Evolutionary conservation across 1,140 invertebrate species (phyloP).

Genomic region (Drosophila nannoptera): DNA sequence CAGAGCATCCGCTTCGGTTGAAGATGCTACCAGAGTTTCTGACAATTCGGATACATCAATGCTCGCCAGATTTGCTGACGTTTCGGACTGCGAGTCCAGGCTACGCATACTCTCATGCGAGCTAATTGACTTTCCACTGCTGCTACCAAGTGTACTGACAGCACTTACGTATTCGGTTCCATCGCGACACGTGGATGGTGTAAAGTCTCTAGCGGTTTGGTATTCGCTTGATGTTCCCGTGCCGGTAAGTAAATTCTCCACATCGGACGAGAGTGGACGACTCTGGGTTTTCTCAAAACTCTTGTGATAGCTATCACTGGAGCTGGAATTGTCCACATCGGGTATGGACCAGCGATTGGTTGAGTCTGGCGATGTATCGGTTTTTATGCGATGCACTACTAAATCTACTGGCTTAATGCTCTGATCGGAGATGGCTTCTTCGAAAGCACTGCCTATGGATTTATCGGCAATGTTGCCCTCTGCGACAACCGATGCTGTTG

Average conservation of each 20-base stretch:
- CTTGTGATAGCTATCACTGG: conserved; percentile 92
- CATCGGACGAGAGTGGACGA: conserved; percentile 91
- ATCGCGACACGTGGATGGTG: conserved; percentile 80
- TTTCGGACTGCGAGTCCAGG: conserved; percentile 92
- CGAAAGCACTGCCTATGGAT: conserved; percentile 55
- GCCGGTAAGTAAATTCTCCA: conserved; percentile 85
- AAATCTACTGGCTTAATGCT: conserved; percentile 65
- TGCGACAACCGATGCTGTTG: conserved; percentile 56
- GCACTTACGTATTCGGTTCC: conserved; percentile 93
- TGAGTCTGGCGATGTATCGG: conserved; percentile 80
- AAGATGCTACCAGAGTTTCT: conserved; percentile 92
- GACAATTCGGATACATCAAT: conserved; percentile 93
- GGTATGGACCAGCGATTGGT: conserved; percentile 83
- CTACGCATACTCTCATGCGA: conserved; percentile 94
- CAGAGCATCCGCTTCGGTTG: conserved; percentile 80
- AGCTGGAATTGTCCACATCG: conserved; percentile 90
- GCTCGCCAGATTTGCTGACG: conserved; percentile 91
- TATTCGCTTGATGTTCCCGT: conserved; percentile 88
- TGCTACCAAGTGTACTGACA: conserved; percentile 81
- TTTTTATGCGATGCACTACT: conserved; percentile 80
- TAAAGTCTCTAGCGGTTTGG: conserved; percentile 90
- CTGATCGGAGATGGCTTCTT: conserved; percentile 64
- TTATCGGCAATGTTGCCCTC: conserved; percentile 54
- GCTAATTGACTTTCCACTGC: conserved; percentile 83
- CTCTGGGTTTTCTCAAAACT: conserved; percentile 91